These are phyloP conservation scores for Sebastes jordani DNA, from an alignment of 2,797 vertebrate genomes.

Conservation along the genomic window DNA sequence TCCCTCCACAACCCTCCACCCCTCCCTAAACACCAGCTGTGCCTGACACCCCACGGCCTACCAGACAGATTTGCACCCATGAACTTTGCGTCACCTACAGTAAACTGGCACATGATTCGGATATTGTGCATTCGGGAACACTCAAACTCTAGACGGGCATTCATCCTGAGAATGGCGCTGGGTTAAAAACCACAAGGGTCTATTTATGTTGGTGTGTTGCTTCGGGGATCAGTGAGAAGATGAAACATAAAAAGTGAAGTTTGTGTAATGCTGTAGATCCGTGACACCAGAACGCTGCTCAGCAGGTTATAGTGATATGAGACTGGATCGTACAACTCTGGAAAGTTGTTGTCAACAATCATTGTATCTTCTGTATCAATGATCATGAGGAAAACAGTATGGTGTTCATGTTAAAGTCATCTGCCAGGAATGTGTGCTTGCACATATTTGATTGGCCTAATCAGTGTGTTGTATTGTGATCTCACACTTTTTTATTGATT, in stretches of 20 bases:
- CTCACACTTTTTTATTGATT: too few species aligned
- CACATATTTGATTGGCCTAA: not conserved
- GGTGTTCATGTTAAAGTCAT: not conserved
- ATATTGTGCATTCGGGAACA: not conserved
- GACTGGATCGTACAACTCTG: not conserved
- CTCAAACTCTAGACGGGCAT: not conserved
- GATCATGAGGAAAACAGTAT: not conserved
- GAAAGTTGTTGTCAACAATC: not conserved
- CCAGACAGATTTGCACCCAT: slow-evolving; percentile 11
- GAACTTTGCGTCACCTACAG: slow-evolving; percentile 21
- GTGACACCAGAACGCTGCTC: not conserved
- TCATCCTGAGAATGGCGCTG: not conserved
- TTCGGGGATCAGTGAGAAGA: not conserved
- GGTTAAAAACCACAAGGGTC: not conserved
- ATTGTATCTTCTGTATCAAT: not conserved
- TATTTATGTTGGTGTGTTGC: not conserved
- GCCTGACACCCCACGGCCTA: slow-evolving; percentile 18
- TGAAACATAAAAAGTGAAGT: not conserved
- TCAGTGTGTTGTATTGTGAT: too few species aligned
- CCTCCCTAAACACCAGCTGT: slow-evolving; percentile 39
- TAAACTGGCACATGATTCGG: slow-evolving; percentile 7
- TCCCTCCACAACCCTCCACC: not conserved
- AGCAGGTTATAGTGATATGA: not conserved
- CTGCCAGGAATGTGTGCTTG: not conserved
- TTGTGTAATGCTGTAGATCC: not conserved